Evolutionary conservation across 2,113 vertebrate species (phyloP).

Genomic region (Equus przewalskii): DNA sequence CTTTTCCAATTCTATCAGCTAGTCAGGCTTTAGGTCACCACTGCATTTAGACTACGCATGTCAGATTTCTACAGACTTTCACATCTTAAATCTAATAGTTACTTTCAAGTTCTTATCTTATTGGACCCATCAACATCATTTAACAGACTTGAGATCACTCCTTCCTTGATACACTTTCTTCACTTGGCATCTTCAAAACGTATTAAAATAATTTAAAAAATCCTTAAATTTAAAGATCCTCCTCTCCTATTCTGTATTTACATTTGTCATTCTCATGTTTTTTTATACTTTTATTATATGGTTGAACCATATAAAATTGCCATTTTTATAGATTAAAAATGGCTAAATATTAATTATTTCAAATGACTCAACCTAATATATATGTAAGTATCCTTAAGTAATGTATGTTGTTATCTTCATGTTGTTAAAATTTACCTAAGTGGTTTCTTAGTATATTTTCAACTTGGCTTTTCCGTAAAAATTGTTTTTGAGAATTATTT

Average conservation of each 20-base stretch:
- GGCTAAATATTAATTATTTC: background rate
- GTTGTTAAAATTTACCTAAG: background rate
- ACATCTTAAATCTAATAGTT: background rate
- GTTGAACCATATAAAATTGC: background rate
- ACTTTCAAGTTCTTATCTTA: background rate
- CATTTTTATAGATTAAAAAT: background rate
- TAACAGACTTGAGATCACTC: background rate
- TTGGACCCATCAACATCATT: background rate
- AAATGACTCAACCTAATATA: background rate
- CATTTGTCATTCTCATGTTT: background rate
- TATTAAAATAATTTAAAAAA: background rate
- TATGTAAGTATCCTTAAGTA: background rate
- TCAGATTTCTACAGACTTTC: background rate
- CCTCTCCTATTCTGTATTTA: background rate
- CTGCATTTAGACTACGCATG: background rate
- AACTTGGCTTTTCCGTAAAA: background rate
- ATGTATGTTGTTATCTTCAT: background rate
- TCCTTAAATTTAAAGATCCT: background rate
- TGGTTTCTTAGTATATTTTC: background rate
- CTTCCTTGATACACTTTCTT: background rate
- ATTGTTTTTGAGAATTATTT: background rate
- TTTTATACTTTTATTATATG: background rate
- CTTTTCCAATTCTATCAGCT: background rate
- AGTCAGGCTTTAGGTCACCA: background rate
- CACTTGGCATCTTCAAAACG: background rate